These are phyloP conservation scores for Dermolepida albohirtum DNA, from an alignment of 2,888 invertebrate genomes.

Conservation along the genomic window DNA sequence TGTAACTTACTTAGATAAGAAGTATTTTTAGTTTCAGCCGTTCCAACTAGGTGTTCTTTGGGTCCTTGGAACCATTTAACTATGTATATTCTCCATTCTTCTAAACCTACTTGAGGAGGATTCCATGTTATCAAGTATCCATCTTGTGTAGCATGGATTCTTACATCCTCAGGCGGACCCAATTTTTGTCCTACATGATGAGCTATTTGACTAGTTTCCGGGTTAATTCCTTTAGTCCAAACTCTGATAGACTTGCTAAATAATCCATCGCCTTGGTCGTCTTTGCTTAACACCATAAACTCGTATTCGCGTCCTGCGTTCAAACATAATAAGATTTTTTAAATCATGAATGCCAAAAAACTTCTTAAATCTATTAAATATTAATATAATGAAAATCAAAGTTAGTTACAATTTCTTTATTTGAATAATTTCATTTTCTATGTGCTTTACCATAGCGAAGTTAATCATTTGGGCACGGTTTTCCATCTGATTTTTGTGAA, in stretches of 20 bases:
- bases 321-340: too few species aligned
- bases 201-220: constrained; percentile 40
- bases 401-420: too few species aligned
- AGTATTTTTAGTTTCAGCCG: constrained; percentile 77
- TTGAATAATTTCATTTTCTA: too few species aligned
- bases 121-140: constrained; percentile 84
- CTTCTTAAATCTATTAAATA: too few species aligned
- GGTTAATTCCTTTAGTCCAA: constrained; percentile 71
- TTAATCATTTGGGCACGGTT: too few species aligned
- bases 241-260: constrained; percentile 87
- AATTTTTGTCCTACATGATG: constrained; percentile 59
- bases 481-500: too few species aligned
- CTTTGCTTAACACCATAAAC: constrained; percentile 90
- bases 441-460: too few species aligned
- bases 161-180: constrained; percentile 76
- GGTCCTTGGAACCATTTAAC: constrained; percentile 77
- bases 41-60: constrained; percentile 72
- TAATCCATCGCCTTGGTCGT: constrained; percentile 88
- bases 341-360: too few species aligned
- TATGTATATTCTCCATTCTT: constrained; percentile 72
- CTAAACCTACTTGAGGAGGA: constrained; percentile 71
- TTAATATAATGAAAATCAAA: too few species aligned
- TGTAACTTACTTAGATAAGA: constrained; percentile 60
- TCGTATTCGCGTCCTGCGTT: constrained; percentile 78
- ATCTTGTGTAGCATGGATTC: constrained; percentile 76